phyloP scores from a whole-genome alignment of 2,888 invertebrate species.

The Megastigmus dorsalis region DNA sequence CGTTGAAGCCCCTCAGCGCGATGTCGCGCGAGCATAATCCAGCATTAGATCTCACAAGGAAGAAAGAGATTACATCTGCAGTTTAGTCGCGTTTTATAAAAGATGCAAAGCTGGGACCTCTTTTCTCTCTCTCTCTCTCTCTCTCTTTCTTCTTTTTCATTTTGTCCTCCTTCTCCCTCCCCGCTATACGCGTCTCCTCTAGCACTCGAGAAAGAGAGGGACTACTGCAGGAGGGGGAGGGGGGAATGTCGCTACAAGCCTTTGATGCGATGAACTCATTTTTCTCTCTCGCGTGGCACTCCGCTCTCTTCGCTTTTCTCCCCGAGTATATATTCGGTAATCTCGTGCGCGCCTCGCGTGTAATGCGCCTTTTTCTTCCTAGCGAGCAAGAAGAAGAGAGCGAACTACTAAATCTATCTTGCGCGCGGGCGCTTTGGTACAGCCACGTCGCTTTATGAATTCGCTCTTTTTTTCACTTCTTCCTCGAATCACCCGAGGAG shows the following conservation, averaged over 20 bases:
- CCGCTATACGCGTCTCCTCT: background rate
- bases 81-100: conserved; percentile 51
- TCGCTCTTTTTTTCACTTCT: conserved; percentile 22
- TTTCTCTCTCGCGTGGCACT: conserved; percentile 20
- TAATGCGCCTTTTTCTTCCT: conserved; percentile 37
- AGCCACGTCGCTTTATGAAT: conserved; percentile 6
- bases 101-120: conserved; percentile 33
- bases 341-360: conserved; percentile 37
- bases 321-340: conserved; percentile 49
- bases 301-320: too few species aligned
- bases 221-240: background rate
- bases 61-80: conserved; percentile 55
- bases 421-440: background rate
- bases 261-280: conserved; percentile 53
- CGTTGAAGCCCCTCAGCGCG: conserved; percentile 29
- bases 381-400: conserved; percentile 1
- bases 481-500: too few species aligned
- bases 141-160: background rate
- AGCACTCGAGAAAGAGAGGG: too few species aligned
- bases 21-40: conserved; percentile 45
- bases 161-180: background rate
- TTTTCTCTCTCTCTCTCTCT: background rate
- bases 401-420: conserved; percentile 15
- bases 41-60: conserved; percentile 47
- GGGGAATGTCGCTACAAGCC: conserved; percentile 30